These are phyloP conservation scores for Halcyon badia DNA, from an alignment of 2,797 vertebrate species.

Conservation along the genomic window DNA sequence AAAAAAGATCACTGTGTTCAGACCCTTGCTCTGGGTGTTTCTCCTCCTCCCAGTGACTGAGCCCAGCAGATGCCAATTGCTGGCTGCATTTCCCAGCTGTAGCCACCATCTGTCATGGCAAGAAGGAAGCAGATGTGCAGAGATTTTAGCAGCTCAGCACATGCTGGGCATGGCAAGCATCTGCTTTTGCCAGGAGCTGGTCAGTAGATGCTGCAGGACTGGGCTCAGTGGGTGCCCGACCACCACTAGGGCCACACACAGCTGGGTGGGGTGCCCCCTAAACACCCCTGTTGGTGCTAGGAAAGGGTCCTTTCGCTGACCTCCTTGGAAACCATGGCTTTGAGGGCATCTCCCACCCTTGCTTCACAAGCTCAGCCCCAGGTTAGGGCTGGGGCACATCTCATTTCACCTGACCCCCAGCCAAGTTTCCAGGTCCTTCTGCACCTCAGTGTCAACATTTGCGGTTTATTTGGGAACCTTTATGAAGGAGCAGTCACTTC, in stretches of 20 bases:
- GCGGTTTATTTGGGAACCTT: background rate
- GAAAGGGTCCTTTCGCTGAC: background rate
- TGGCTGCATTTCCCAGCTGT: background rate
- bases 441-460: background rate
- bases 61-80: background rate
- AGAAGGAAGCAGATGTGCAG: background rate
- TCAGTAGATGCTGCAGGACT: background rate
- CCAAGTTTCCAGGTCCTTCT: background rate
- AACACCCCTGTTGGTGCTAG: rapidly evolving
- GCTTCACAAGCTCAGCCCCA: background rate
- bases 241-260: background rate
- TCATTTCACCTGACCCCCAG: background rate
- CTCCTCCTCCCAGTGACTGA: background rate
- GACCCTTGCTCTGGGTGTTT: background rate
- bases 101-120: background rate
- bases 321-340: background rate
- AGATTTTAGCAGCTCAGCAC: background rate
- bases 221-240: rapidly evolving
- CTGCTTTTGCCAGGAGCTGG: background rate
- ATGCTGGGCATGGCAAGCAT: rapidly evolving
- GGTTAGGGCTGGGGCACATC: rapidly evolving
- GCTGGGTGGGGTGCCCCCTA: background rate
- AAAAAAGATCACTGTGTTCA: background rate
- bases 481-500: background rate
- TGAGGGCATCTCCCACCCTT: background rate